These are phyloP conservation scores for Squalus acanthias DNA, from an alignment of 2,797 vertebrate species.

Conservation along the genomic window DNA sequence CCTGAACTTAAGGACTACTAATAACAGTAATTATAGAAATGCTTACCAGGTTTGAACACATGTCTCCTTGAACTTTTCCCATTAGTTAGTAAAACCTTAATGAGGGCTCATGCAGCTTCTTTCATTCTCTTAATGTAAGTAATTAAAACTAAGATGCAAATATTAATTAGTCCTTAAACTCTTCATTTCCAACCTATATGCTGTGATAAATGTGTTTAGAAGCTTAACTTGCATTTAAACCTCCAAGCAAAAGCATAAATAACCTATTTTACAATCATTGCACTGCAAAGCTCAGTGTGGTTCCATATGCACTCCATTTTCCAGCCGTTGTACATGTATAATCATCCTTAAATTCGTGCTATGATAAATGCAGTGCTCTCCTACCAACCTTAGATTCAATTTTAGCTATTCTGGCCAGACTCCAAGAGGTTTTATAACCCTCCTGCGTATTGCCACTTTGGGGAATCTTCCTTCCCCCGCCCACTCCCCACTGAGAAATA, in stretches of 20 bases:
- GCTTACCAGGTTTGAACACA: not conserved
- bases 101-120: not conserved
- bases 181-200: not conserved
- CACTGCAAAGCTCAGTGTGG: not conserved
- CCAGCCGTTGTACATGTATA: not conserved
- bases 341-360: not conserved
- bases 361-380: not conserved
- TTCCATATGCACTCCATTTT: not conserved
- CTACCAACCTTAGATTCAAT: not conserved
- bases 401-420: not conserved
- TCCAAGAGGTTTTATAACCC: not conserved
- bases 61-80: not conserved
- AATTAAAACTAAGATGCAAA: not conserved
- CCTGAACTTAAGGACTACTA: not conserved
- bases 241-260: not conserved
- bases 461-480: not conserved
- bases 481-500: not conserved
- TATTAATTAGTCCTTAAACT: not conserved
- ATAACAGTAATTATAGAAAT: conserved; percentile 3
- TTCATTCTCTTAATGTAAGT: not conserved
- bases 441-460: not conserved
- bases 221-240: not conserved
- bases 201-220: not conserved
- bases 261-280: not conserved
- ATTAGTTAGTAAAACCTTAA: not conserved